Base-by-base conservation (phyloP, 2,797 vertebrate genomes). In the Sorex maritimensis region DNA sequence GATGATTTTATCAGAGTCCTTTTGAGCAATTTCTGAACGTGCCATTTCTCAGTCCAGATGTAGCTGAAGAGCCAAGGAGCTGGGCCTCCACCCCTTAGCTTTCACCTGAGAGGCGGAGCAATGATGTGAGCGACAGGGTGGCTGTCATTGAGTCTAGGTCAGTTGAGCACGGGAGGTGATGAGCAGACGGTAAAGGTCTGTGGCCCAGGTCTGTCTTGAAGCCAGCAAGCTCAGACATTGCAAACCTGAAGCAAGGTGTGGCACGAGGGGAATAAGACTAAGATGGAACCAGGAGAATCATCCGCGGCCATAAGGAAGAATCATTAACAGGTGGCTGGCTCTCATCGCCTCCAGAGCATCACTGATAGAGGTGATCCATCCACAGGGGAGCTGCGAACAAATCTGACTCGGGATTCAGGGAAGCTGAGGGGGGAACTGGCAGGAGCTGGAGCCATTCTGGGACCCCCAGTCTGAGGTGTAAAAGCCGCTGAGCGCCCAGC, bases 1-100 rank as follows among this genome's bases (percentile, higher is more conserved):
- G 82, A 71, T 44, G 0, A 28, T 34, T 96, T 95, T 46, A 93
- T 93, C 89, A 88, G 89, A 96, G 71, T 2, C 38, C n/a, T 78
- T 69, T n/a, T 30, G 75, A 88, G 28, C 17, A 73, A 38, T 73
- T 69, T 46, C 46, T 28, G 9, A 68, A 81, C 41, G 19, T 41
- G 13, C 17, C n/a, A 72, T 67, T 58, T 85, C 41, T 86, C 63
- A 28, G 17, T 49, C 68, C 26, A 58, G 52, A 78, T 10, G 28
- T 2, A 17, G 26, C 52, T 79, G 46, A 85, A 72, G 79, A 41
- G 11, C 12, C 41, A 38, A 68, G 24, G 8, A 61, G 2, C 0
- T 34, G 1, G 17, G 8, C 63, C 17, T 30, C 23, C 49, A 26
- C 24, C 26, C 24, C 24, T 11, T 67, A 6, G n/a, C 2, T 88